phyloP scores from a whole-genome alignment of 1,140 invertebrate genomes.

The Leptestheria dahalacensis region DNA sequence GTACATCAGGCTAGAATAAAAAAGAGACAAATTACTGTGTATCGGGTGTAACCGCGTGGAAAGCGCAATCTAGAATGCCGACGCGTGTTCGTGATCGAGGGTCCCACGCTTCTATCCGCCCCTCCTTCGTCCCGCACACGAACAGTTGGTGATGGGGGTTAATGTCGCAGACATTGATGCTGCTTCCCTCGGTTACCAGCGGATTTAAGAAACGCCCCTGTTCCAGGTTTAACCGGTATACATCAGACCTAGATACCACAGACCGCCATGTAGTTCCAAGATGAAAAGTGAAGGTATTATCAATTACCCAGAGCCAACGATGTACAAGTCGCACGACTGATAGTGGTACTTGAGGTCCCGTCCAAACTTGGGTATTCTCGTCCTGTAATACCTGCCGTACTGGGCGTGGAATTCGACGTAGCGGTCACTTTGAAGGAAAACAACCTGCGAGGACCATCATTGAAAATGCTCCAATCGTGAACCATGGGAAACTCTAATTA shows the following conservation, averaged over 20 bases:
- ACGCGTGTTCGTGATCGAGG: slow-evolving; percentile 58
- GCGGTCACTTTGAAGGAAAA: slow-evolving; percentile 43
- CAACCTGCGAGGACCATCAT: slow-evolving; percentile 45
- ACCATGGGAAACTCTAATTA: slow-evolving; percentile 22
- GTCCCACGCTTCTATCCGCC: slow-evolving; percentile 92
- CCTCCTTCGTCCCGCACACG: slow-evolving; percentile 75
- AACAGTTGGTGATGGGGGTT: slow-evolving; percentile 81
- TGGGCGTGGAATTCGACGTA: slow-evolving; percentile 91
- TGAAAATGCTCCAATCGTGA: slow-evolving; percentile 32
- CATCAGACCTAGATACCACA: slow-evolving; percentile 48
- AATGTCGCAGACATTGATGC: slow-evolving; percentile 71
- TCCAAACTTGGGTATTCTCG: slow-evolving; percentile 89
- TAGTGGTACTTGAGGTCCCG: slow-evolving; percentile 84
- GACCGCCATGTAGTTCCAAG: slow-evolving; percentile 15
- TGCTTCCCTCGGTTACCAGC: slow-evolving; percentile 51
- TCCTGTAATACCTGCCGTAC: slow-evolving; percentile 74
- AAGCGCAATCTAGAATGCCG: slow-evolving; percentile 69
- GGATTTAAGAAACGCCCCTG: slow-evolving; percentile 83
- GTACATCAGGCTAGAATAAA: not conserved
- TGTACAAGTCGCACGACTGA: slow-evolving; percentile 76
- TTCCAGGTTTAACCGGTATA: slow-evolving; percentile 90
- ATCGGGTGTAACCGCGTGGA: slow-evolving; percentile 46
- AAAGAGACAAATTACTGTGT: slow-evolving; percentile 32
- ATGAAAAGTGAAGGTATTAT: not conserved
- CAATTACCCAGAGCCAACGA: slow-evolving; percentile 72